A percentile compares a stretch with the other conserved stretches of the same genome.
Evolutionary conservation across 2,113 vertebrate species (phyloP).

Genomic region (Falcunculus frontatus): DNA sequence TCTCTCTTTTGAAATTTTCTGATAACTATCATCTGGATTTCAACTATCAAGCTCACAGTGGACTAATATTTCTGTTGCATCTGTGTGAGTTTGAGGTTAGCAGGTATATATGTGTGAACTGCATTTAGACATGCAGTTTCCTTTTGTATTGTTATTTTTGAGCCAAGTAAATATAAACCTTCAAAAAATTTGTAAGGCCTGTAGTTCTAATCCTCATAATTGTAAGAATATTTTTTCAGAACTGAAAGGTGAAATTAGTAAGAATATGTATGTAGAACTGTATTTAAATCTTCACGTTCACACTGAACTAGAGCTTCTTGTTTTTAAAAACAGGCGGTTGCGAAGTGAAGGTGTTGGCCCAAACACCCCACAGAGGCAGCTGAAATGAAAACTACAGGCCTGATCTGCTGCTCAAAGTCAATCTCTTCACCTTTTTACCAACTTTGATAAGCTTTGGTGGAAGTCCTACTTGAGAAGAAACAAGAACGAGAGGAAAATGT

Average conservation of each 20-base stretch:
- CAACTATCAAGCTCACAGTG: background rate
- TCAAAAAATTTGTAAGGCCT: background rate
- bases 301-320: background rate
- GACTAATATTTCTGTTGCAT: background rate
- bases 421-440: background rate
- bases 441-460: background rate
- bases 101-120: background rate
- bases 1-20: background rate
- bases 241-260: background rate
- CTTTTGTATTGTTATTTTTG: background rate
- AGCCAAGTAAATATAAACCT: background rate
- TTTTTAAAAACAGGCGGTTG: background rate
- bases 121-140: background rate
- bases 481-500: background rate
- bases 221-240: background rate
- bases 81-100: background rate
- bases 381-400: background rate
- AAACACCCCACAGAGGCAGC: background rate
- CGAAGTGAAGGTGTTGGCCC: background rate
- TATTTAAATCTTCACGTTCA: background rate
- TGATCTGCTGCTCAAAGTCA: background rate
- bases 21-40: background rate
- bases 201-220: background rate
- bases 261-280: background rate
- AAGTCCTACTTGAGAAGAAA: background rate